Base-by-base conservation (phyloP, 1,140 invertebrate species). In the Zelostemma sp. region DNA sequence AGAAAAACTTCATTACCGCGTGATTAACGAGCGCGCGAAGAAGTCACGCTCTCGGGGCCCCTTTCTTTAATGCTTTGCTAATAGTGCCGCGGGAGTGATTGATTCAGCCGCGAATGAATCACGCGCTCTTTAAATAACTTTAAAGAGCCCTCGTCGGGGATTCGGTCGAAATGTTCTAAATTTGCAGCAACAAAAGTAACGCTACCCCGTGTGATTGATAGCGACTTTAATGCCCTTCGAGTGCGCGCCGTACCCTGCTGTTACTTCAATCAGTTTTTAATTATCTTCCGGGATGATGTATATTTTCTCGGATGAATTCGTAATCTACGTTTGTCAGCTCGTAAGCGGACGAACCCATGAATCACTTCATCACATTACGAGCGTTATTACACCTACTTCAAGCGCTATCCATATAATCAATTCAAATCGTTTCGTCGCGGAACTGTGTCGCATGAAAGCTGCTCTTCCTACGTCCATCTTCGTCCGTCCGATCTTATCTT, bases 1-100 rank as follows among this genome's bases (percentile, higher is more conserved):
- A 25, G 60, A 60, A 69, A 69, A 63, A 60, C 60, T 69, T 61
- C 51, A 61, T 70, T 70, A 65, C 47, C 15, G 6, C 41, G 55
- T 70, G 67, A 70, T 65, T 65, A 61, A 69, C 67, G 67, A 69
- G 60, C 50, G 49, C 43, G 51, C 40, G 55, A 35, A 53, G 12
- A 68, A 58, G 49, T 45, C 53, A 53, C 45, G 43, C 41, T 15
- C 17, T 28, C 16, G 21, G 33, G n/a, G 33, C n/a, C 11, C 6
- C 15, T 21, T 51, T 67, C 51, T 57, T 68, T n/a, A n/a, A n/a
- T 68, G 35, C 54, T 53, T 58, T 57, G 54, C 31, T 65, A 67
- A 67, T 60, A 54, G 57, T 56, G 33, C 51, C 17, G n/a, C n/a
- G 8, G 4, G n/a, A 12, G 16, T 68, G 59, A 68, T 68, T 63